Evolutionary conservation across 2,888 invertebrate species (phyloP).

Genomic region (Agonopterix arenella): DNA sequence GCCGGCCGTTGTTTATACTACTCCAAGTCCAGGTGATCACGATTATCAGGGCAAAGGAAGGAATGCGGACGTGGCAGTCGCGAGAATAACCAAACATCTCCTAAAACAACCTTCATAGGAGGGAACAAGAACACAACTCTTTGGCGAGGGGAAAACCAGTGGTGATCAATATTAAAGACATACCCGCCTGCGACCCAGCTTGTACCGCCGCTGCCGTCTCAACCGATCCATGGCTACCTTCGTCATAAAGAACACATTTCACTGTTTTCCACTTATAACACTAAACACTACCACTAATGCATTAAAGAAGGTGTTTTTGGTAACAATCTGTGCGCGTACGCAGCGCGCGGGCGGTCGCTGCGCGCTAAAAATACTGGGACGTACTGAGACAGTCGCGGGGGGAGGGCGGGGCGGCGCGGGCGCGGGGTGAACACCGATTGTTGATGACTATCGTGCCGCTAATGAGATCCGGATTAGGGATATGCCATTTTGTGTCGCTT

Average conservation of each 20-base stretch:
- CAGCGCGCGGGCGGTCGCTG: slow-evolving; percentile 43
- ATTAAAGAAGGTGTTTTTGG: slow-evolving; percentile 20
- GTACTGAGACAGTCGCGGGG: slow-evolving; percentile 14
- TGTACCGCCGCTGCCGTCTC: slow-evolving; percentile 49
- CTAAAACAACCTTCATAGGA: not conserved
- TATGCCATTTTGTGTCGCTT: no score
- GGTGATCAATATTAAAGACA: slow-evolving; percentile 11
- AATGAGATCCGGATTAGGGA: no score
- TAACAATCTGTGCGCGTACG: slow-evolving; percentile 18
- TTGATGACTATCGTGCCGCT: not conserved
- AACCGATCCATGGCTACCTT: slow-evolving; percentile 60
- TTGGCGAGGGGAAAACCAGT: no score
- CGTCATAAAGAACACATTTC: slow-evolving; percentile 63
- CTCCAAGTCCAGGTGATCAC: not conserved
- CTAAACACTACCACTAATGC: slow-evolving; percentile 18
- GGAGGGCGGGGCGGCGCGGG: slow-evolving; percentile 19
- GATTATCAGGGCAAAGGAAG: not conserved
- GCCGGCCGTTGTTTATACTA: slow-evolving; percentile 4
- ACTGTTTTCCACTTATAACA: slow-evolving; percentile 9
- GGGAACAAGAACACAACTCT: no score
- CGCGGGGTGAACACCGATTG: slow-evolving; percentile 5
- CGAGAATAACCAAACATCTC: not conserved
- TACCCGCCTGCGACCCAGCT: slow-evolving; percentile 47
- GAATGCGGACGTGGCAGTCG: not conserved
- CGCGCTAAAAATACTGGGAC: slow-evolving; percentile 57